These are phyloP conservation scores for Siphamia tubifer DNA, from an alignment of 2,113 vertebrate genomes.

Conservation along the genomic window DNA sequence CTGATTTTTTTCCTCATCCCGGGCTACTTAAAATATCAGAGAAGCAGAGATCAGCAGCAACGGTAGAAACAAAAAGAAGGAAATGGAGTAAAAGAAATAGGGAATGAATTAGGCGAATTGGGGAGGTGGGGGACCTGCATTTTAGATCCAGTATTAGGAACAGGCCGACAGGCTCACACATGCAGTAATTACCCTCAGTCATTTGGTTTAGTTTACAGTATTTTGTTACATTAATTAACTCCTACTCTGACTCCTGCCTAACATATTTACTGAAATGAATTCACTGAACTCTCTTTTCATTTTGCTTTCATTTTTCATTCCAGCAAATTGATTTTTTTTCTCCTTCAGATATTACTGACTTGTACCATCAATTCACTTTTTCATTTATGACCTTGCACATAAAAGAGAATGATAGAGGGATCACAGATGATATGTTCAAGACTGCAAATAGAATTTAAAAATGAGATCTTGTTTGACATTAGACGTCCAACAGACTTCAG, in stretches of 20 bases:
- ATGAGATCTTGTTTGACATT: not conserved
- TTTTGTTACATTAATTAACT: not conserved
- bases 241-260: not conserved
- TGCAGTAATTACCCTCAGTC: not conserved
- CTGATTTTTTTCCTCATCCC: not conserved
- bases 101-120: not conserved
- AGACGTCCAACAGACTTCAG: not conserved
- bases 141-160: not conserved
- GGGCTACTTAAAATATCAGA: not conserved
- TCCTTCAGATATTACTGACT: too few species aligned
- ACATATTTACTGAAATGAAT: not conserved
- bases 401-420: not conserved
- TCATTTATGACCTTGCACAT: not conserved
- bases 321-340: too few species aligned
- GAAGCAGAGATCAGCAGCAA: not conserved
- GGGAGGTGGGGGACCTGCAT: not conserved
- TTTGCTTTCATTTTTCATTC: not conserved
- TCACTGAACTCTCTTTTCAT: not conserved
- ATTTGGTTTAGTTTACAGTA: not conserved
- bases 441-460: not conserved
- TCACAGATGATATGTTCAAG: not conserved
- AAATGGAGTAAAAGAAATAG: not conserved
- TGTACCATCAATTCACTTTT: not conserved
- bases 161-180: conserved; percentile 1
- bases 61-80: not conserved